Evolutionary conservation across 2,797 vertebrate species (phyloP).

Genomic region (Pseudocheirus occidentalis): DNA sequence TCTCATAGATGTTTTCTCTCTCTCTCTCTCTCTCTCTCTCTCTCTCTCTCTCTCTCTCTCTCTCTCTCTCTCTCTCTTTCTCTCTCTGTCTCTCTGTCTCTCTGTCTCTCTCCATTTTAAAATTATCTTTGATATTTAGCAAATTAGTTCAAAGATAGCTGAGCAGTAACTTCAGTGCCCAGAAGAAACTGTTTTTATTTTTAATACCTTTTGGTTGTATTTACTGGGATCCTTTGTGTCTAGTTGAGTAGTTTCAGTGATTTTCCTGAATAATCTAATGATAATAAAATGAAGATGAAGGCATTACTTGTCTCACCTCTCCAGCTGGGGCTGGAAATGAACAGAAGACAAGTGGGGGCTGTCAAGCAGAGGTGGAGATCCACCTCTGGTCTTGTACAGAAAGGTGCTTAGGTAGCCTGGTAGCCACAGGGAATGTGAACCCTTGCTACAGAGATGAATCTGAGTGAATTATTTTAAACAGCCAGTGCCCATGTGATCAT

Average conservation of each 20-base stretch:
- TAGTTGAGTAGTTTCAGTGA: not conserved
- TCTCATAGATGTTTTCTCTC: not conserved
- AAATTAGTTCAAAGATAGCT: conserved; percentile 28
- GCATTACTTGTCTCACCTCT: not conserved
- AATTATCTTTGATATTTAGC: not conserved
- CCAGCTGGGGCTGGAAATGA: not conserved
- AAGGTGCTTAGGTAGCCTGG: not conserved
- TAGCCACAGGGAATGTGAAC: not conserved
- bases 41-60: no score
- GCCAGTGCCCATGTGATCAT: not conserved
- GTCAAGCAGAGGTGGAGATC: not conserved
- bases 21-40: not conserved
- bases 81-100: no score
- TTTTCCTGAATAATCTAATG: not conserved
- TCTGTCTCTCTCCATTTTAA: not conserved
- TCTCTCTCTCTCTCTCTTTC: not conserved
- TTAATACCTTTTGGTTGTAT: not conserved
- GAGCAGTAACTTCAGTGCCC: not conserved
- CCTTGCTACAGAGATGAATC: not conserved
- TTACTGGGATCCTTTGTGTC: conserved; percentile 38
- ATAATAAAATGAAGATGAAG: not conserved
- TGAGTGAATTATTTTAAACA: not conserved
- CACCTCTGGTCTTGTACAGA: not conserved
- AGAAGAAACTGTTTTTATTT: not conserved
- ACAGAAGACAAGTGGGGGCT: not conserved